Conservation (phyloP, 2,888 invertebrate species). For the Hirtodrosophila confusa region DNA sequence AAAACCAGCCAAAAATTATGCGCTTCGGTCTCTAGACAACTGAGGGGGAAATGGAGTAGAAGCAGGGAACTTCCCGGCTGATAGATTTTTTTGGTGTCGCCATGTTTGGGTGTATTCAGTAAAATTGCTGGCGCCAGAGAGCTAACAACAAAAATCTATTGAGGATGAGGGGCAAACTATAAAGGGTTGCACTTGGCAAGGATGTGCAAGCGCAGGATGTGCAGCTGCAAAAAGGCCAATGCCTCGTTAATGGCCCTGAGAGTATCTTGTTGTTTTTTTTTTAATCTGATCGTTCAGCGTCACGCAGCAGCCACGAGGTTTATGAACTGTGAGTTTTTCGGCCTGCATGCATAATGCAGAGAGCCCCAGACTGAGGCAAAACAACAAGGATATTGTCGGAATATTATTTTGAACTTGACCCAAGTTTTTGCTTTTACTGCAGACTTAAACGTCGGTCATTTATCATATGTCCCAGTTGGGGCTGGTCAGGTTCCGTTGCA, state of each 20-base stretch:
- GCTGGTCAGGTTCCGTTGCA: conserved; percentile 25
- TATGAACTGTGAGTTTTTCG: conserved; percentile 51
- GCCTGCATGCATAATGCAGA: conserved; percentile 45
- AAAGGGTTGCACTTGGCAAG: conserved; percentile 63
- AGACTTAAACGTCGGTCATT: conserved; percentile 40
- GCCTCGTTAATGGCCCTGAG: conserved; percentile 72
- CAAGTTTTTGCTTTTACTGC: conserved; percentile 38
- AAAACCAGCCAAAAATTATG: conserved; percentile 69
- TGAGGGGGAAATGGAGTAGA: conserved; percentile 16
- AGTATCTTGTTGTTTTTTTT: conserved; percentile 15
- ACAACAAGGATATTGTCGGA: conserved; percentile 51
- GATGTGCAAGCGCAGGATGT: conserved; percentile 41
- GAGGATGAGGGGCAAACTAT: conserved; percentile 19
- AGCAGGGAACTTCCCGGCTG: conserved; percentile 20
- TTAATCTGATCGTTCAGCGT: conserved; percentile 14
- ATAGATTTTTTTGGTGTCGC: conserved; percentile 31
- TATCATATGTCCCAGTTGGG: conserved; percentile 48
- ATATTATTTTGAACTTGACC: conserved; percentile 72
- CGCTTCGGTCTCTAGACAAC: conserved; percentile 40
- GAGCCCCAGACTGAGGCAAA: conserved; percentile 26
- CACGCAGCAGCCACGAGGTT: conserved; percentile 48
- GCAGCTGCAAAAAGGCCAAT: conserved; percentile 63
- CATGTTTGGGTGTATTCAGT: conserved; percentile 29
- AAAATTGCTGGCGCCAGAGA: conserved; percentile 68
- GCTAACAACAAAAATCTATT: conserved; percentile 54